These are phyloP conservation scores for Xiphorhynchus elegans DNA, from an alignment of 2,113 vertebrate genomes.

Conservation along the genomic window DNA sequence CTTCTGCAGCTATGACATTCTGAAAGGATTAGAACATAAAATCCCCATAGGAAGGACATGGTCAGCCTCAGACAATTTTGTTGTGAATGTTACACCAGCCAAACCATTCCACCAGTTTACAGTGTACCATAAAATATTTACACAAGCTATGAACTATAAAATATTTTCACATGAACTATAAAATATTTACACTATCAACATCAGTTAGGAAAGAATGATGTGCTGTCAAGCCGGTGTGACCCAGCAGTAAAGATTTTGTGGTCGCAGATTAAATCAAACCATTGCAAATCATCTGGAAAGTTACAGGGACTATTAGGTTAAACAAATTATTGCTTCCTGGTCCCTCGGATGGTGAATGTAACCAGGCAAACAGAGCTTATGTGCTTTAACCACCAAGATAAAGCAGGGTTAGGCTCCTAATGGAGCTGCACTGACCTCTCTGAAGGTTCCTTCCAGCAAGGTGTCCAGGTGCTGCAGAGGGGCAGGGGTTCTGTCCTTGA, in stretches of 20 bases:
- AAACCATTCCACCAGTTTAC: slow-evolving; percentile 65
- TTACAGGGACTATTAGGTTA: slow-evolving; percentile 60
- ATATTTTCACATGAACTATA: slow-evolving; percentile 70
- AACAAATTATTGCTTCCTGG: slow-evolving; percentile 66
- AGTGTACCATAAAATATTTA: slow-evolving; percentile 70
- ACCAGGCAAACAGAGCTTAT: slow-evolving; percentile 58
- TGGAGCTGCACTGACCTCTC: slow-evolving; percentile 82
- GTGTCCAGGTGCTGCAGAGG: slow-evolving; percentile 96
- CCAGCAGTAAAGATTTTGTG: slow-evolving; percentile 52
- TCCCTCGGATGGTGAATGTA: slow-evolving; percentile 40
- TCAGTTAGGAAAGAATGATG: slow-evolving; percentile 63
- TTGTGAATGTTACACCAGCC: slow-evolving; percentile 53
- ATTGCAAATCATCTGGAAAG: slow-evolving; percentile 66
- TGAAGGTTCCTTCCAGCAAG: slow-evolving; percentile 92
- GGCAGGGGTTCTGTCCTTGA: slow-evolving; percentile 96
- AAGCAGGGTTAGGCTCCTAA: slow-evolving; percentile 36
- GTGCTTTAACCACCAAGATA: slow-evolving; percentile 22
- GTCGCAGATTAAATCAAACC: slow-evolving; percentile 64
- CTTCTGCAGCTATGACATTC: slow-evolving; percentile 10
- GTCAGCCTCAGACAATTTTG: slow-evolving; percentile 46
- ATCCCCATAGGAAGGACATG: not conserved
- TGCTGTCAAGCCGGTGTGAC: slow-evolving; percentile 42
- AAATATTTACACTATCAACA: slow-evolving; percentile 67
- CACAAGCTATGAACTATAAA: slow-evolving; percentile 67
- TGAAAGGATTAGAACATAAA: slow-evolving; percentile 32